Percentiles rank a stretch among this genome's conserved stretches.
These are phyloP conservation scores for Porites lobata DNA, from an alignment of 92 coral and sea anemone genomes.

Conservation along the genomic window DNA sequence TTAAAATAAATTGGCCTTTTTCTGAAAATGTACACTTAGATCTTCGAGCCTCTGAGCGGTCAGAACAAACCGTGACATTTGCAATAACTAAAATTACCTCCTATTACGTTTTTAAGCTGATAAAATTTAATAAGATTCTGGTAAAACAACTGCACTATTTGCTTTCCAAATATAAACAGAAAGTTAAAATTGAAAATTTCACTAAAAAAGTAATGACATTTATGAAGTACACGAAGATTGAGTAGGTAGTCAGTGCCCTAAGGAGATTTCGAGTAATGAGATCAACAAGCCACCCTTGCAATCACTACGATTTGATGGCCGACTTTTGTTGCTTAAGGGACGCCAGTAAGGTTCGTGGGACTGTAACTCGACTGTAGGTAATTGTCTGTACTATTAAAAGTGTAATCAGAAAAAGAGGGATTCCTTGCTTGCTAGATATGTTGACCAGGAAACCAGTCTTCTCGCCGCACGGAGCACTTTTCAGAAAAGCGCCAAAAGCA, in stretches of 20 bases:
- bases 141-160: background rate
- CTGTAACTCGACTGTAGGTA: too few relatives aligned
- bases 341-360: too few relatives aligned
- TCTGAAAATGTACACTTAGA: background rate
- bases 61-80: background rate
- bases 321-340: too few relatives aligned
- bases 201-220: background rate
- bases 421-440: background rate
- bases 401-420: background rate
- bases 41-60: too few relatives aligned
- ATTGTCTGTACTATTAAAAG: too few relatives aligned
- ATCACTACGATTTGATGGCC: too few relatives aligned
- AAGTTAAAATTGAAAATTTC: background rate
- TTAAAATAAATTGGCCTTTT: too few relatives aligned
- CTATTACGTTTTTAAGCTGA: background rate
- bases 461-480: background rate
- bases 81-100: background rate
- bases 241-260: too few relatives aligned
- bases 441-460: slow-evolving; percentile 27
- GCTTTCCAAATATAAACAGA: background rate
- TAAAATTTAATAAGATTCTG: background rate
- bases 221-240: background rate
- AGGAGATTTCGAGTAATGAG: too few relatives aligned
- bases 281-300: too few relatives aligned
- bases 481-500: background rate